Evolutionary conservation across 2,888 invertebrate species (phyloP).

Genomic region (Drosophila paracracens): DNA sequence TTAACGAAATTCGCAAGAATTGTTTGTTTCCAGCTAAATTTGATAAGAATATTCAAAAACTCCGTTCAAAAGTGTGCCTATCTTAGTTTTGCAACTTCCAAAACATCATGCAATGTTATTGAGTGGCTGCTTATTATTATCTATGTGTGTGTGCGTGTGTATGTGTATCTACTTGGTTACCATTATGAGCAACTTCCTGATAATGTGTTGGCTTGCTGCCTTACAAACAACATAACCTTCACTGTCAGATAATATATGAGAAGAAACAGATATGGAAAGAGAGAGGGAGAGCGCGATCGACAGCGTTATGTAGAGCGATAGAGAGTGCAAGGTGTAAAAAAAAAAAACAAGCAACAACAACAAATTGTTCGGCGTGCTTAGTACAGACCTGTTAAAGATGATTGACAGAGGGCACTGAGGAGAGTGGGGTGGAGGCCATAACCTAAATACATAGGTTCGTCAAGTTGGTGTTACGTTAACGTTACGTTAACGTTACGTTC

Average conservation of each 20-base stretch:
- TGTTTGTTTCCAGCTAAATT: neutral
- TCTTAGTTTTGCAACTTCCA: neutral
- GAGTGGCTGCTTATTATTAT: conserved; percentile 8
- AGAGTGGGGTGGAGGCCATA: neutral
- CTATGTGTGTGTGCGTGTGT: neutral
- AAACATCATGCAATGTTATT: conserved; percentile 19
- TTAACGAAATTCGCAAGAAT: neutral
- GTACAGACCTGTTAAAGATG: conserved; percentile 13
- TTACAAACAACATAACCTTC: conserved; percentile 58
- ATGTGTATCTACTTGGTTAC: conserved; percentile 46
- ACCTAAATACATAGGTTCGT: conserved; percentile 12
- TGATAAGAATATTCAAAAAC: neutral
- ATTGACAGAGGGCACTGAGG: neutral
- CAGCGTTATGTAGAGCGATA: conserved; percentile 20
- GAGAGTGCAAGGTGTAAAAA: conserved; percentile 54
- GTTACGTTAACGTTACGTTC: conserved; percentile 38
- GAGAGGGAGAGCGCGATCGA: conserved; percentile 2
- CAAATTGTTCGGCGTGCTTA: conserved; percentile 28
- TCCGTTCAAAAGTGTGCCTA: neutral
- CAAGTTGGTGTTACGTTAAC: conserved; percentile 43
- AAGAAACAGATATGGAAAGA: neutral
- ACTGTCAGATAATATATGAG: conserved; percentile 11
- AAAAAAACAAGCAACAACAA: conserved; percentile 13
- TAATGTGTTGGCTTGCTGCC: conserved; percentile 44
- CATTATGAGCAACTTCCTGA: conserved; percentile 61